phyloP scores from a whole-genome alignment of 2,797 vertebrate species.

The Lagorchestes hirsutus region DNA sequence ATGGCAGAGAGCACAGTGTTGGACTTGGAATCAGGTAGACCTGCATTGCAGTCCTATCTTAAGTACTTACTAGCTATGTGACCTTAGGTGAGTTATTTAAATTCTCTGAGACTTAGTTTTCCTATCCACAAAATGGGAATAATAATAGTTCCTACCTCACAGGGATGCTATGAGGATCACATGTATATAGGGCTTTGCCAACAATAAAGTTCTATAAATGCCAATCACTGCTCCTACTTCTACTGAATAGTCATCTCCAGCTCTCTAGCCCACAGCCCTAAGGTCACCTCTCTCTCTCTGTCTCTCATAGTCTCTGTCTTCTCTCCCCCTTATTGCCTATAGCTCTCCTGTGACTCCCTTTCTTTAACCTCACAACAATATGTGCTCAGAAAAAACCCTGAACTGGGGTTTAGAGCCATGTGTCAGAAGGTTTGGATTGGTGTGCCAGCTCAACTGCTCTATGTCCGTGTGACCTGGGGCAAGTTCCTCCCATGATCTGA shows the following conservation, averaged over 20 bases:
- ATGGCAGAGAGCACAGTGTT: background rate
- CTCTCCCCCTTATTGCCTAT: background rate
- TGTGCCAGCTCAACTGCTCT: background rate
- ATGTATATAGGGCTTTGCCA: background rate
- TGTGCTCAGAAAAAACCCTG: background rate
- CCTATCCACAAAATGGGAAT: background rate
- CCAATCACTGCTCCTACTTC: background rate
- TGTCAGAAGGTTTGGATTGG: background rate
- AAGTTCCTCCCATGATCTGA: background rate
- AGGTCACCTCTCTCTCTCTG: background rate
- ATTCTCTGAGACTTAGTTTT: background rate
- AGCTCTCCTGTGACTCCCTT: background rate
- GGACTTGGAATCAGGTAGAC: background rate
- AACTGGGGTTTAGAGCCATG: background rate
- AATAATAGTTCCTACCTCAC: background rate
- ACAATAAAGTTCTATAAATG: background rate
- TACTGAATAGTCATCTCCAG: background rate
- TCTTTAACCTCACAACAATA: background rate
- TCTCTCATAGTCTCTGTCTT: background rate
- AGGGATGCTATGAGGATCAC: background rate
- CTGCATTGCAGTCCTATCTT: background rate
- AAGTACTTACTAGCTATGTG: background rate
- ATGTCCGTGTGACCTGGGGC: background rate
- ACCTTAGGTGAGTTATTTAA: background rate
- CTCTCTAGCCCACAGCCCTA: background rate